Evolutionary conservation across 1,140 invertebrate species (phyloP).

Genomic region (Lucilia sericata): DNA sequence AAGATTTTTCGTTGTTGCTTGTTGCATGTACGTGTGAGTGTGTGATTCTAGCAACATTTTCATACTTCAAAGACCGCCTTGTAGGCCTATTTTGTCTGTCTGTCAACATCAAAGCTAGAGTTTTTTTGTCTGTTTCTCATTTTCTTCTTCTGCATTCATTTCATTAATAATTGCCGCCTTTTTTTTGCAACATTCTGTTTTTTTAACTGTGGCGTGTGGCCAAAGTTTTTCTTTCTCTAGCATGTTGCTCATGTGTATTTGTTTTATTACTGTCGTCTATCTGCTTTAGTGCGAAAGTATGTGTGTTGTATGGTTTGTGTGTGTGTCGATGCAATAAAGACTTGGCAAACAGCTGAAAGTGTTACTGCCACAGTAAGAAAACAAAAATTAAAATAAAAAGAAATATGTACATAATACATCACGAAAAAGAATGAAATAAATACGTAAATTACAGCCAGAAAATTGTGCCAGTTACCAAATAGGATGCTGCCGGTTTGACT

Average conservation of each 20-base stretch:
- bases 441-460: background rate
- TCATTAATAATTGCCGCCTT: constrained; percentile 44
- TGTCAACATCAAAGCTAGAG: constrained; percentile 40
- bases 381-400: background rate
- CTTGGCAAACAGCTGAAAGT: constrained; percentile 5
- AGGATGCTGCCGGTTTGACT: no score
- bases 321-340: background rate
- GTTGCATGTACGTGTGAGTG: background rate
- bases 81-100: constrained; percentile 32
- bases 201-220: constrained; percentile 41
- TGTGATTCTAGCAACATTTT: background rate
- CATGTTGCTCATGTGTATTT: background rate
- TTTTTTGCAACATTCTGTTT: background rate
- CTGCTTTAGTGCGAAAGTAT: background rate
- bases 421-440: background rate
- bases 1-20: constrained; percentile 1
- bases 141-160: constrained; percentile 28
- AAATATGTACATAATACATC: background rate
- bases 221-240: constrained; percentile 1
- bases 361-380: background rate
- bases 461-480: background rate
- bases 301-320: background rate
- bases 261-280: background rate
- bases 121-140: constrained; percentile 3
- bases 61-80: constrained; percentile 42